phyloP scores from a whole-genome alignment of 2,888 invertebrate genomes.

The Cerceris rybyensis region DNA sequence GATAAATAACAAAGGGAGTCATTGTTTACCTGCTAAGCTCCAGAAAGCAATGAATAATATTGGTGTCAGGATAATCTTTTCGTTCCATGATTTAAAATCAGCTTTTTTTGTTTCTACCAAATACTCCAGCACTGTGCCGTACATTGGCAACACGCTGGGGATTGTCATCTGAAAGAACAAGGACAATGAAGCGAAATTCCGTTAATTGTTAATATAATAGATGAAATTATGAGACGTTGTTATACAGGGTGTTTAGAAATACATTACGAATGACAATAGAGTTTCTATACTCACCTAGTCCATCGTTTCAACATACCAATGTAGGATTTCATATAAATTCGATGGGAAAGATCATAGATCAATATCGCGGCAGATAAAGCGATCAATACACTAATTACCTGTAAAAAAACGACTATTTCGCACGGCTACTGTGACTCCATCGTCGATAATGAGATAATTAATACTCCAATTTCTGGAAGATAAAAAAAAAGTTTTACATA shows the following conservation, averaged over 20 bases:
- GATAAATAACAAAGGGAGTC: neutral
- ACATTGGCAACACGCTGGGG: constrained; percentile 75
- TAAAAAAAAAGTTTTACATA: neutral
- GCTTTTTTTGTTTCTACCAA: constrained; percentile 48
- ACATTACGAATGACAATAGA: neutral
- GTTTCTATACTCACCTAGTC: constrained; percentile 36
- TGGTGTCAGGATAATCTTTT: constrained; percentile 85
- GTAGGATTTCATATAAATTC: constrained; percentile 4
- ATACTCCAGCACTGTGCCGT: constrained; percentile 72
- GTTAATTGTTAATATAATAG: neutral
- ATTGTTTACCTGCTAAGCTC: constrained; percentile 82
- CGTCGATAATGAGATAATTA: neutral
- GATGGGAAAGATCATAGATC: constrained; percentile 13
- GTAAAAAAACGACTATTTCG: constrained; percentile 39
- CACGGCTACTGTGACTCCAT: neutral
- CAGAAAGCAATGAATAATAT: constrained; percentile 85
- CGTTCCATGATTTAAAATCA: constrained; percentile 83
- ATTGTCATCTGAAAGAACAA: constrained; percentile 72
- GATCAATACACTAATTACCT: constrained; percentile 26
- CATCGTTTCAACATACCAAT: constrained; percentile 11
- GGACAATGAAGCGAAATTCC: neutral
- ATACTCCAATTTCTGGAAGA: neutral
- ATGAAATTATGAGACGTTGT: neutral
- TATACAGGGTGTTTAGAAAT: constrained; percentile 50
- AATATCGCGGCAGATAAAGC: neutral